phyloP scores from a whole-genome alignment of 1,140 invertebrate species.

The Drosophila quadrilineata region DNA sequence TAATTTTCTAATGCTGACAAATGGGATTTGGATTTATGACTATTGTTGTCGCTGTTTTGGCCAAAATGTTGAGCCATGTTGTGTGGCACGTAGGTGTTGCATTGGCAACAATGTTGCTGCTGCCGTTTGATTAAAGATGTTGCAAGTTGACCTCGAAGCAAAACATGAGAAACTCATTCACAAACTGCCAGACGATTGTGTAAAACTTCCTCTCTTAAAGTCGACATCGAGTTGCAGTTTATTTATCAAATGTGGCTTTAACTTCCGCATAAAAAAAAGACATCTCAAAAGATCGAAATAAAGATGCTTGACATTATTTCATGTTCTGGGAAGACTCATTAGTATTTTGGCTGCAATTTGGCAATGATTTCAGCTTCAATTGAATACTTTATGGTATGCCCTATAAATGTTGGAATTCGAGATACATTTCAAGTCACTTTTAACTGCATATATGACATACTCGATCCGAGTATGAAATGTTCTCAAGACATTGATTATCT shows the following conservation, averaged over 20 bases:
- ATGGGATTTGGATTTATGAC: constrained; percentile 78
- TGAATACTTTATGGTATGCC: background rate
- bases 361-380: background rate
- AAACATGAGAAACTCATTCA: constrained; percentile 48
- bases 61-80: constrained; percentile 27
- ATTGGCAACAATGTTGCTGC: constrained; percentile 12
- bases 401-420: background rate
- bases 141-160: constrained; percentile 66
- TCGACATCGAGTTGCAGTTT: constrained; percentile 13
- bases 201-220: constrained; percentile 18
- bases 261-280: no score
- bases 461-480: constrained; percentile 16
- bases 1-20: constrained; percentile 79
- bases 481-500: constrained; percentile 32
- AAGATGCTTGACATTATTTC: no score
- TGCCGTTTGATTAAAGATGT: constrained; percentile 73
- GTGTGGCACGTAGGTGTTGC: constrained; percentile 66
- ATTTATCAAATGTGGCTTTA: no score
- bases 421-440: constrained; percentile 21
- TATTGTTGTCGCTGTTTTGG: constrained; percentile 38
- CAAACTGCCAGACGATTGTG: constrained; percentile 29
- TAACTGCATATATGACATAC: constrained; percentile 25
- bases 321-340: no score
- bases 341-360: background rate
- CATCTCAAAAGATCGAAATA: no score